Conservation (phyloP, 1,140 invertebrate species). For the Sitophilus oryzae region DNA sequence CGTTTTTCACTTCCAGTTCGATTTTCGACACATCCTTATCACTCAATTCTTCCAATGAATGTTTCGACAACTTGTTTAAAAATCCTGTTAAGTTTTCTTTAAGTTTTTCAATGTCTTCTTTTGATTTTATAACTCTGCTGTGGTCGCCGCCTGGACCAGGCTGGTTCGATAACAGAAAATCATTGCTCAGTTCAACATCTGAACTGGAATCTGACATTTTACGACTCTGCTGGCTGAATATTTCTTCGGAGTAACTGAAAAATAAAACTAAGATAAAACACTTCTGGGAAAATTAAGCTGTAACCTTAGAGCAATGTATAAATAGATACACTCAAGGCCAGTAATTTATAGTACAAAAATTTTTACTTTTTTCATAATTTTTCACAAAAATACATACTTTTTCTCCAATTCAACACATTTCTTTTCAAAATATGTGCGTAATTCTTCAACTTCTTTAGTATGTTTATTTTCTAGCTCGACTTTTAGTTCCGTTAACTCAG, state of each 20-base stretch:
- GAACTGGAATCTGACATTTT: conserved; percentile 49
- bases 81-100: conserved; percentile 26
- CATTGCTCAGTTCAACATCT: conserved; percentile 33
- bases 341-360: no score
- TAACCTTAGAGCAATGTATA: no score
- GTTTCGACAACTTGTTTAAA: conserved; percentile 18
- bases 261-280: not conserved
- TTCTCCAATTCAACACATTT: conserved; percentile 71
- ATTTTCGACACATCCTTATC: conserved; percentile 29
- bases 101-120: conserved; percentile 27
- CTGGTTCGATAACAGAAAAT: conserved; percentile 16
- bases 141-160: conserved; percentile 31
- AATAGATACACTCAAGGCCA: no score
- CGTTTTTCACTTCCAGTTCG: conserved; percentile 28
- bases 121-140: conserved; percentile 21
- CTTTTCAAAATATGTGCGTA: conserved; percentile 70
- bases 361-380: no score
- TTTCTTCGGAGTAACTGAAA: conserved; percentile 58
- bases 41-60: conserved; percentile 24
- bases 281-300: not conserved
- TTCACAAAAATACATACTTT: conserved; percentile 53
- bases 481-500: conserved; percentile 49
- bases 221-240: conserved; percentile 63
- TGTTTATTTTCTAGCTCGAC: conserved; percentile 57
- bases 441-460: conserved; percentile 66